A percentile compares a stretch with the other conserved stretches of the same genome.
Conservation (phyloP, 2,888 invertebrate genomes). For the Caenorhabditis doughertyi region DNA sequence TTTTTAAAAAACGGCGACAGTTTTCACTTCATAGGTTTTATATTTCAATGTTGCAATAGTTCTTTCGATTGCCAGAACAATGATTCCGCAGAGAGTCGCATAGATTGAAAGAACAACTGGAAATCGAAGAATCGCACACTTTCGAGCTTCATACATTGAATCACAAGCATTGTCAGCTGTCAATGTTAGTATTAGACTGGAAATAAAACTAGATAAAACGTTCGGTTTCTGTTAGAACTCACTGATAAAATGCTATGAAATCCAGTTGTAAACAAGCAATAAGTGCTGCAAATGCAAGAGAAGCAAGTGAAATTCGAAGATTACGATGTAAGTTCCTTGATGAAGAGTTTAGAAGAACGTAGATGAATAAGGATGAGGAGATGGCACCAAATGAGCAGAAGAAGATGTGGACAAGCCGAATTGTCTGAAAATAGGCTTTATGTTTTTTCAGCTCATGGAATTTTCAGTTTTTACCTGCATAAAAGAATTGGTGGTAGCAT, state of each 20-base stretch:
- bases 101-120: slow-evolving; percentile 73
- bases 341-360: slow-evolving; percentile 65
- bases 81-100: slow-evolving; percentile 70
- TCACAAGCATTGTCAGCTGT: slow-evolving; percentile 64
- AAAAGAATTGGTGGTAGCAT: slow-evolving; percentile 64
- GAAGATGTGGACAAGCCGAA: slow-evolving; percentile 70
- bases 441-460: too few species aligned
- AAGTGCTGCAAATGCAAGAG: slow-evolving; percentile 66
- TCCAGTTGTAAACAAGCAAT: slow-evolving; percentile 70
- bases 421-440: slow-evolving; percentile 63
- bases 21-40: slow-evolving; percentile 69
- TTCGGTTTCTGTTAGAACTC: slow-evolving; percentile 2
- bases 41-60: slow-evolving; percentile 72
- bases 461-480: slow-evolving; percentile 73
- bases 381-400: slow-evolving; percentile 66
- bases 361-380: slow-evolving; percentile 68
- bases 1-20: not conserved
- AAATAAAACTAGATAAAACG: not conserved
- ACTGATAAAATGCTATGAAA: slow-evolving; percentile 70
- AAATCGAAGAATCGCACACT: slow-evolving; percentile 61
- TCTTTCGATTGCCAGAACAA: slow-evolving; percentile 70
- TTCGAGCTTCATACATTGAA: slow-evolving; percentile 61
- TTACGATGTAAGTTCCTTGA: slow-evolving; percentile 71
- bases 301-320: slow-evolving; percentile 69
- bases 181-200: slow-evolving; percentile 53